Evolutionary conservation across 2,797 vertebrate genomes (phyloP).

Genomic region (Lycodopsis pacificus): DNA sequence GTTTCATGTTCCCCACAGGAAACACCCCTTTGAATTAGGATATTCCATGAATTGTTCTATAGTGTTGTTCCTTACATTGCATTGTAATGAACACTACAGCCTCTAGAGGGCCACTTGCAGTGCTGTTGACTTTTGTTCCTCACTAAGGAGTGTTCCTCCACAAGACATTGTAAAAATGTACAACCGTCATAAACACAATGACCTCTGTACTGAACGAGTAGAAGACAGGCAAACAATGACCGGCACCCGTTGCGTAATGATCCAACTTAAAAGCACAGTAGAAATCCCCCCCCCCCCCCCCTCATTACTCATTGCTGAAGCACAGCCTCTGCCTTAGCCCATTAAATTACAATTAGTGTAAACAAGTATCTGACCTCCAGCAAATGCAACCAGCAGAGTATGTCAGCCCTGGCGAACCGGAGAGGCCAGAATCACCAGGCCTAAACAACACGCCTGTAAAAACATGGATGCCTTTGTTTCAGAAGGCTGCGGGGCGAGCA

Average conservation of each 20-base stretch:
- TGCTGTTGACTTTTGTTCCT: slow-evolving; percentile 18
- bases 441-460: slow-evolving; percentile 62
- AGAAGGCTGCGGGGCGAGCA: slow-evolving; percentile 64
- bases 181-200: slow-evolving; percentile 49
- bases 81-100: slow-evolving; percentile 1
- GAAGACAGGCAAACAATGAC: slow-evolving; percentile 48
- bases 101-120: background rate
- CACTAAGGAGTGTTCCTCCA: slow-evolving; percentile 30
- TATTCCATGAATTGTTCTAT: background rate
- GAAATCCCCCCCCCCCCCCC: slow-evolving; percentile 19
- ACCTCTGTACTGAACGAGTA: slow-evolving; percentile 58
- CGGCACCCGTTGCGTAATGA: slow-evolving; percentile 50
- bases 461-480: slow-evolving; percentile 78
- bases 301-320: slow-evolving; percentile 43
- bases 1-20: background rate
- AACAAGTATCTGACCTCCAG: slow-evolving; percentile 36
- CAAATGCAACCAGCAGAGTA: slow-evolving; percentile 23
- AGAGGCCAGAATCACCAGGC: slow-evolving; percentile 67
- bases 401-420: slow-evolving; percentile 41
- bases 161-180: slow-evolving; percentile 40
- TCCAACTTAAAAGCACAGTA: slow-evolving; percentile 37
- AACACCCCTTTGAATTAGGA: background rate
- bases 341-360: slow-evolving; percentile 38
- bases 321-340: slow-evolving; percentile 11
- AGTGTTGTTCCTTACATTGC: background rate